These are phyloP conservation scores for Mesorhabditis belari DNA, from an alignment of 2,888 invertebrate species.

Conservation along the genomic window DNA sequence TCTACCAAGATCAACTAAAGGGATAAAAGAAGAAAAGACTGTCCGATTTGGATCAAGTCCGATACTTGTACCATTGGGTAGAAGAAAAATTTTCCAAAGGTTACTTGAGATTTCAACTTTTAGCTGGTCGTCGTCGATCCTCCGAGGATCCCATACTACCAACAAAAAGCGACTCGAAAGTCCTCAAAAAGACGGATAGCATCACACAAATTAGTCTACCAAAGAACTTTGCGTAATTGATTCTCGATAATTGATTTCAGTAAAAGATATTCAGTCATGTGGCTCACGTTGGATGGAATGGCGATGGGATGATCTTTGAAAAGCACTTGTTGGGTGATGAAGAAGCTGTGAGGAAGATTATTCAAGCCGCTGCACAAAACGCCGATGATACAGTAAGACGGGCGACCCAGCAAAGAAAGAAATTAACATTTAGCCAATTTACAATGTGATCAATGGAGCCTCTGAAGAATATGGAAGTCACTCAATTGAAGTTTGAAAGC, in stretches of 20 bases:
- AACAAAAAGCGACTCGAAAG: slow-evolving; percentile 14
- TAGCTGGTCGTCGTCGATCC: no score
- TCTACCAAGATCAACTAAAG: no score
- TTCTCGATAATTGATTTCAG: not conserved
- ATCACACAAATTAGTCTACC: slow-evolving; percentile 20
- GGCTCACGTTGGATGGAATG: slow-evolving; percentile 36
- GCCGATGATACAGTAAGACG: slow-evolving; percentile 19
- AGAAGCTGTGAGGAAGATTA: slow-evolving; percentile 19
- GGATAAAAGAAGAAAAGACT: no score
- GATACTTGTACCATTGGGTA: no score
- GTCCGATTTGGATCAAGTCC: no score
- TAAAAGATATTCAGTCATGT: slow-evolving; percentile 17
- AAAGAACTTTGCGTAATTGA: slow-evolving; percentile 16
- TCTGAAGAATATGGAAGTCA: slow-evolving; percentile 24
- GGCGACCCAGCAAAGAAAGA: not conserved
- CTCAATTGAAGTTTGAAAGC: slow-evolving; percentile 32
- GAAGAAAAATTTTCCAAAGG: no score
- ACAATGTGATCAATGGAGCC: slow-evolving; percentile 31
- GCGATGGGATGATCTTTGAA: slow-evolving; percentile 20
- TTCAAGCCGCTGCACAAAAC: slow-evolving; percentile 25
- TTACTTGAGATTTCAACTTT: no score
- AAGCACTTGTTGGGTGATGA: slow-evolving; percentile 16
- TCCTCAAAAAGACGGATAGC: slow-evolving; percentile 11
- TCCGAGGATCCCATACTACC: no score
- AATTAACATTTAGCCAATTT: slow-evolving; percentile 24